Evolutionary conservation across 2,113 vertebrate genomes (phyloP).

Genomic region (Heteronetta atricapilla): DNA sequence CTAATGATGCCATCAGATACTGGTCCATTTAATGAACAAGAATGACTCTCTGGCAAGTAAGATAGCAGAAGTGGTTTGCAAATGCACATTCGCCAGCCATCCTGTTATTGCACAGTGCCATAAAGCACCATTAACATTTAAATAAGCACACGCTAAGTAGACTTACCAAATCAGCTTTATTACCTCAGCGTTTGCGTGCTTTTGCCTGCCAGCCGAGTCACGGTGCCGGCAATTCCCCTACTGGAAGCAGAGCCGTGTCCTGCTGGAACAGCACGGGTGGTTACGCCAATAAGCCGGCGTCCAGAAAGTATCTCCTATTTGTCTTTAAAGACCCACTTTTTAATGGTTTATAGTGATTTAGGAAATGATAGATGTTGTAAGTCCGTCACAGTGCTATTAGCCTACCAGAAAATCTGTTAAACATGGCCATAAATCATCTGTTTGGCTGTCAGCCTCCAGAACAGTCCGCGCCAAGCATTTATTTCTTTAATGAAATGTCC

Average conservation of each 20-base stretch:
- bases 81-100: background rate
- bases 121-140: background rate
- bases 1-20: constrained; percentile 18
- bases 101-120: background rate
- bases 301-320: background rate
- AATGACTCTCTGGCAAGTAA: constrained; percentile 29
- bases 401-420: background rate
- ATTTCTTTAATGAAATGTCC: constrained; percentile 19
- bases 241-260: background rate
- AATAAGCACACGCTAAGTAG: background rate
- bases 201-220: background rate
- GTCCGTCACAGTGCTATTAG: background rate
- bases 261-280: background rate
- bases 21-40: background rate
- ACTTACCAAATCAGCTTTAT: background rate
- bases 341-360: background rate
- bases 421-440: background rate
- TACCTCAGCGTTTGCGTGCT: background rate
- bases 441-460: background rate
- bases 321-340: background rate
- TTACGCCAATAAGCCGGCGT: background rate
- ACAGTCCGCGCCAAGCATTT: background rate
- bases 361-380: background rate
- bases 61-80: background rate
- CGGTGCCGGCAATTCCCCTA: background rate